phyloP scores from a whole-genome alignment of 2,797 vertebrate species.

The Hafferia zeledoni region DNA sequence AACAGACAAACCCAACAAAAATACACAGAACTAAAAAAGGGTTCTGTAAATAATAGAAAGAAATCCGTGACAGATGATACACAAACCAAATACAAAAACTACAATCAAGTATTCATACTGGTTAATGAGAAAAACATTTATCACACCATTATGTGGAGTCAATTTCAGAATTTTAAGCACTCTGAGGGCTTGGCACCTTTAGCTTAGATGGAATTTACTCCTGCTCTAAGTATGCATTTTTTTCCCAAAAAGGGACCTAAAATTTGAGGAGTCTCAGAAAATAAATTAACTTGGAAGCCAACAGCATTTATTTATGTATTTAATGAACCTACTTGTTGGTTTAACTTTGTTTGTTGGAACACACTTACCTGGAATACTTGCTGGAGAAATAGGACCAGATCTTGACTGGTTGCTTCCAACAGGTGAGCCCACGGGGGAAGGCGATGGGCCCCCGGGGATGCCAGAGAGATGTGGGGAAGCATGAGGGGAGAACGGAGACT shows the following conservation, averaged over 20 bases:
- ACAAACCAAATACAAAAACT: background rate
- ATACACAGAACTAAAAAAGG: background rate
- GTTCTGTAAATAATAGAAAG: background rate
- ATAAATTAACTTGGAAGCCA: background rate
- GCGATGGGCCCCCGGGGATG: slow-evolving; percentile 90
- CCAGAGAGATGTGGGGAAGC: slow-evolving; percentile 91
- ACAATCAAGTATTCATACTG: background rate
- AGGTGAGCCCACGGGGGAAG: slow-evolving; percentile 91
- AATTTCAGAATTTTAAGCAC: background rate
- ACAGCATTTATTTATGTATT: background rate
- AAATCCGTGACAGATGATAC: background rate
- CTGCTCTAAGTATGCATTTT: background rate
- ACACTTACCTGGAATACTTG: slow-evolving; percentile 86
- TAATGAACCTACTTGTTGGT: background rate
- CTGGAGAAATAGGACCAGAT: slow-evolving; percentile 93
- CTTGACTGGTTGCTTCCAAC: slow-evolving; percentile 92
- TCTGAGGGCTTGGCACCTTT: background rate
- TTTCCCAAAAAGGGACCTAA: background rate
- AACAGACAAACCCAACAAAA: background rate
- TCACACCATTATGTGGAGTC: background rate
- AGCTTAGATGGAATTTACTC: background rate
- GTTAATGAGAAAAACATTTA: background rate
- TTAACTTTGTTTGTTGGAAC: background rate
- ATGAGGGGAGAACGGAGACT: slow-evolving; percentile 94
- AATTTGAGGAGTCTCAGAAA: background rate